A percentile compares a stretch with the other conserved stretches of the same genome.
These are phyloP conservation scores for Aphidius ervi DNA, from an alignment of 1,140 invertebrate genomes.

Conservation along the genomic window DNA sequence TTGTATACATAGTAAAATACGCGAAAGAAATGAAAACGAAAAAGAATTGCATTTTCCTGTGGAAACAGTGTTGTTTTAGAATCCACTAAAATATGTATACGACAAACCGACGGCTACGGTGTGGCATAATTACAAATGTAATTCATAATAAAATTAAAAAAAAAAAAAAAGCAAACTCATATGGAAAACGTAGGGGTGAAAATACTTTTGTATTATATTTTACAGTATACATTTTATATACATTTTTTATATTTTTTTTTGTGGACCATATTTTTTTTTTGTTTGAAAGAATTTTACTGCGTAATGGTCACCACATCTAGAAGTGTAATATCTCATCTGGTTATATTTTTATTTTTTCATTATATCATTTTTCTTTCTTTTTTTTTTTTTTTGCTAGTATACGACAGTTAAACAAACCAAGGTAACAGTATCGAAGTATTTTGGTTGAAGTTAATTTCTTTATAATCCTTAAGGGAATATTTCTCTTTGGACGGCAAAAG, in stretches of 20 bases:
- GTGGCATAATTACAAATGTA: conserved; percentile 37
- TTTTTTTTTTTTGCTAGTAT: too few species aligned
- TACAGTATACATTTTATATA: too few species aligned
- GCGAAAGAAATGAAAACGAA: background rate
- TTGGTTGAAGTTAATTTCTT: conserved; percentile 34
- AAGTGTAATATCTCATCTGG: too few species aligned
- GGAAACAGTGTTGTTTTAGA: background rate
- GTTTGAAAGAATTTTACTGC: background rate
- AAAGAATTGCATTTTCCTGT: background rate
- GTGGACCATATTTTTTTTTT: conserved; percentile 24
- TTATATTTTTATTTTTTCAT: too few species aligned
- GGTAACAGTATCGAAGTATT: too few species aligned
- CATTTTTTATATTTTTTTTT: too few species aligned
- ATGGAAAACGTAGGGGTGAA: background rate
- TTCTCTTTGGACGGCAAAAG: conserved; percentile 20
- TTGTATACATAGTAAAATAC: conserved; percentile 4
- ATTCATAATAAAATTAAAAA: conserved; percentile 32
- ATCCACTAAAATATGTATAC: conserved; percentile 22
- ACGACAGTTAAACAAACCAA: too few species aligned
- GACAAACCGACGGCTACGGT: conserved; percentile 9
- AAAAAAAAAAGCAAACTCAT: too few species aligned
- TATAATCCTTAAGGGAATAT: conserved; percentile 38
- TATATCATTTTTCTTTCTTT: too few species aligned
- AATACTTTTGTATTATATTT: background rate
- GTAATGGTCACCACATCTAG: too few species aligned